Evolutionary conservation across 2,888 invertebrate genomes (phyloP).

Genomic region (Drosophila borealis): DNA sequence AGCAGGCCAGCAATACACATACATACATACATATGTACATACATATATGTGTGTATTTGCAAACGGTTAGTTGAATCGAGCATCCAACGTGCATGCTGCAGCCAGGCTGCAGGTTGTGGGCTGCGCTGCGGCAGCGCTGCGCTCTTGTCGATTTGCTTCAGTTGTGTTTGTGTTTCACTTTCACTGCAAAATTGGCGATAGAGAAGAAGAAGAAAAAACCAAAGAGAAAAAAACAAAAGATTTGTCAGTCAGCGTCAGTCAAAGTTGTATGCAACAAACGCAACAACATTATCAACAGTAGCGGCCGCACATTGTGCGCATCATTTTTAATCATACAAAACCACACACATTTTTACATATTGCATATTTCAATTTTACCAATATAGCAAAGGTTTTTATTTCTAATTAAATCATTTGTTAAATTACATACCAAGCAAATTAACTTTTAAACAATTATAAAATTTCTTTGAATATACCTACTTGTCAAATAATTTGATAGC

Average conservation of each 20-base stretch:
- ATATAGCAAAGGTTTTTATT: too few species aligned
- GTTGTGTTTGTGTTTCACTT: conserved; percentile 59
- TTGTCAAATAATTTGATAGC: too few species aligned
- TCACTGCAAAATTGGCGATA: conserved; percentile 69
- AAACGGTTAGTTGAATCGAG: conserved; percentile 35
- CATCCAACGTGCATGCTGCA: conserved; percentile 44
- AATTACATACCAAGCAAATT: too few species aligned
- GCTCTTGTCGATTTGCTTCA: conserved; percentile 12
- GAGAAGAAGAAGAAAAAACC: conserved; percentile 17
- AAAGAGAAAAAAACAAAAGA: conserved; percentile 17
- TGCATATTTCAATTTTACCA: background rate
- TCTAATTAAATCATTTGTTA: too few species aligned
- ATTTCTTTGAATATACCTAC: too few species aligned
- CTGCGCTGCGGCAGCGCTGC: conserved; percentile 9
- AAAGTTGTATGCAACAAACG: conserved; percentile 39
- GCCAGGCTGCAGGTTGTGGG: conserved; percentile 38
- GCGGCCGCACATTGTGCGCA: conserved; percentile 7
- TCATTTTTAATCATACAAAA: background rate
- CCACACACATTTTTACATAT: background rate
- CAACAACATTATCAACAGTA: conserved; percentile 29
- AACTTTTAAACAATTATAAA: too few species aligned
- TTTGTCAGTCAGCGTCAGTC: conserved; percentile 37
- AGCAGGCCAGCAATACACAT: conserved; percentile 43
- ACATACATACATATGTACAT: background rate
- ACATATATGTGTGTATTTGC: conserved; percentile 22